Conservation (phyloP, 2,797 vertebrate species). For the Tinamus major region DNA sequence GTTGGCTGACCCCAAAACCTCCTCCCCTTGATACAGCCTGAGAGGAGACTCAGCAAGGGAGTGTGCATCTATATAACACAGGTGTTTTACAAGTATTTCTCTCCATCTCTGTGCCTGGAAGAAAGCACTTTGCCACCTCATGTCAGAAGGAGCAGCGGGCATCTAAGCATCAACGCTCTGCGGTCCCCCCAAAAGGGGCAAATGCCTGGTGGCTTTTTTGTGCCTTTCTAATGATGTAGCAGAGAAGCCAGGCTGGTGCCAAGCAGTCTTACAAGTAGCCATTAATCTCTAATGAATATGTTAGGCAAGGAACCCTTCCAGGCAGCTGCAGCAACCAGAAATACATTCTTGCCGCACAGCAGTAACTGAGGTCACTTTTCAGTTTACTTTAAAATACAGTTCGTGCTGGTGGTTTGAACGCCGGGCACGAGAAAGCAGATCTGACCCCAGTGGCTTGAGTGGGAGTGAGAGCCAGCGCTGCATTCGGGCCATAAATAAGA, state of each 20-base stretch:
- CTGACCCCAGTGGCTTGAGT: neutral
- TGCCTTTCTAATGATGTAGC: neutral
- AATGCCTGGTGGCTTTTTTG: neutral
- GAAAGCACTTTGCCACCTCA: neutral
- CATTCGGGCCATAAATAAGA: neutral
- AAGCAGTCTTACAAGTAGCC: neutral
- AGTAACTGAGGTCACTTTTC: neutral
- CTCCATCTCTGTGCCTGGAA: neutral
- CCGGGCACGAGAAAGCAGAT: neutral
- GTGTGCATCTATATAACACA: accelerated
- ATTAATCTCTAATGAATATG: neutral
- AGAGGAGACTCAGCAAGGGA: neutral
- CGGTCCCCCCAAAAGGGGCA: neutral
- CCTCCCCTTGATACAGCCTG: neutral
- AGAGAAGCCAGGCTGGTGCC: neutral
- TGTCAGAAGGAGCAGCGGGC: neutral
- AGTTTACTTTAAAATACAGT: neutral
- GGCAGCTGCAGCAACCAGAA: constrained; percentile 17
- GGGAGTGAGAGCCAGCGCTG: neutral
- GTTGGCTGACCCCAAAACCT: neutral
- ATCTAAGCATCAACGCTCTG: neutral
- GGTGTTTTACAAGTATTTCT: neutral
- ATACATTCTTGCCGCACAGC: neutral
- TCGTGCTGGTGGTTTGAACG: neutral
- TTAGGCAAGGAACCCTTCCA: neutral